phyloP scores from a whole-genome alignment of 2,888 invertebrate genomes.

The Macropis europaea region DNA sequence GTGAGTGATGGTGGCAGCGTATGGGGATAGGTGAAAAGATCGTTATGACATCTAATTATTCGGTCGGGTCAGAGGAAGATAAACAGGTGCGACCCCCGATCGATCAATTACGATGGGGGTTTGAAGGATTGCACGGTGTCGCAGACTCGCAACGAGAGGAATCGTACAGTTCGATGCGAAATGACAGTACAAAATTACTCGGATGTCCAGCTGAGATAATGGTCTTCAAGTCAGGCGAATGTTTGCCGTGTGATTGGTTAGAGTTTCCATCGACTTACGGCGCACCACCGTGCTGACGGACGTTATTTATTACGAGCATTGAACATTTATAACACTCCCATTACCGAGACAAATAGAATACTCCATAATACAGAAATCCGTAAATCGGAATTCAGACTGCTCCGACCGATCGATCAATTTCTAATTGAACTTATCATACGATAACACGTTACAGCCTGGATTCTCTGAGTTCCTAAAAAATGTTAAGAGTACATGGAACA shows the following conservation, averaged over 20 bases:
- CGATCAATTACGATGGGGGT: constrained; percentile 40
- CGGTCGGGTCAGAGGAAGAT: constrained; percentile 25
- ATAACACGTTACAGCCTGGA: too few relatives aligned
- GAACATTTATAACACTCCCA: constrained; percentile 24
- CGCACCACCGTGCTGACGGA: constrained; percentile 56
- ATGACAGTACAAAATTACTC: constrained; percentile 70
- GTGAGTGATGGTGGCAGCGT: too few relatives aligned
- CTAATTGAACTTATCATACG: too few relatives aligned
- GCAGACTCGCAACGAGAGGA: constrained; percentile 53
- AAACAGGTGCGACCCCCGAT: constrained; percentile 35
- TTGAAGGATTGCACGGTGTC: constrained; percentile 47
- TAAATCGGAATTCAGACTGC: neutral
- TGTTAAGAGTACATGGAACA: too few relatives aligned
- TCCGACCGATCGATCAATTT: neutral
- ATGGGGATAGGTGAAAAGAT: neutral
- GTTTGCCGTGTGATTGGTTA: constrained; percentile 52
- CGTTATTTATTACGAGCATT: constrained; percentile 57
- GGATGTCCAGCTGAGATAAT: constrained; percentile 73
- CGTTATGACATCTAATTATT: constrained; percentile 22
- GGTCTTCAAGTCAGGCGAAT: constrained; percentile 57
- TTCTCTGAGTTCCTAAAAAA: too few relatives aligned
- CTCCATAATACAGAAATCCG: constrained; percentile 11
- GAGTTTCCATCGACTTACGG: constrained; percentile 53
- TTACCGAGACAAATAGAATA: constrained; percentile 17
- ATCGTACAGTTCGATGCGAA: constrained; percentile 65